Evolutionary conservation across 1,140 invertebrate species (phyloP).

Genomic region (Neodiprion fabricii): DNA sequence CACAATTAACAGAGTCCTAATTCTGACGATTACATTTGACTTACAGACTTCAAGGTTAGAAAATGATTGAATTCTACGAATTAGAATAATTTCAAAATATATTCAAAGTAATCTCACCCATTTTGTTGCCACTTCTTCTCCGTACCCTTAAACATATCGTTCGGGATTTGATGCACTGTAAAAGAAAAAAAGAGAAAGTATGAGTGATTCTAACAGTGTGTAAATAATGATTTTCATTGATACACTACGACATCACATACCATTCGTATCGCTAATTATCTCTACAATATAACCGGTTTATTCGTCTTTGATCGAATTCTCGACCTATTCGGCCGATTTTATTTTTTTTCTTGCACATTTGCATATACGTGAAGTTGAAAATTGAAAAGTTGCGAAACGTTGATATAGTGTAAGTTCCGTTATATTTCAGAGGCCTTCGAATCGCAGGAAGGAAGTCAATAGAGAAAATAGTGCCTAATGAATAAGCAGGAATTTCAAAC

Average conservation of each 20-base stretch:
- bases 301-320: neutral
- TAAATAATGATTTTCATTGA: no score
- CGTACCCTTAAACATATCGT: constrained; percentile 93
- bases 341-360: neutral
- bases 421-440: neutral
- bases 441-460: neutral
- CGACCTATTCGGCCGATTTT: neutral
- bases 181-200: constrained; percentile 44
- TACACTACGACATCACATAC: no score
- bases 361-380: neutral
- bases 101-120: constrained; percentile 74
- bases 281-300: neutral
- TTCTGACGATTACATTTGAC: no score
- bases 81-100: no score
- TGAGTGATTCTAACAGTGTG: neutral
- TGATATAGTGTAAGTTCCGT: neutral
- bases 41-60: no score
- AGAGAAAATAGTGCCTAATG: no score
- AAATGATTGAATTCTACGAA: no score
- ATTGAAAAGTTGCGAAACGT: neutral
- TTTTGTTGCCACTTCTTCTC: constrained; percentile 81
- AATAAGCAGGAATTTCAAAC: neutral
- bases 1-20: no score
- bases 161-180: constrained; percentile 92
- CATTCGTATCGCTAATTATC: neutral